Evolutionary conservation across 2,113 vertebrate species (phyloP).

Genomic region (Sander vitreus): DNA sequence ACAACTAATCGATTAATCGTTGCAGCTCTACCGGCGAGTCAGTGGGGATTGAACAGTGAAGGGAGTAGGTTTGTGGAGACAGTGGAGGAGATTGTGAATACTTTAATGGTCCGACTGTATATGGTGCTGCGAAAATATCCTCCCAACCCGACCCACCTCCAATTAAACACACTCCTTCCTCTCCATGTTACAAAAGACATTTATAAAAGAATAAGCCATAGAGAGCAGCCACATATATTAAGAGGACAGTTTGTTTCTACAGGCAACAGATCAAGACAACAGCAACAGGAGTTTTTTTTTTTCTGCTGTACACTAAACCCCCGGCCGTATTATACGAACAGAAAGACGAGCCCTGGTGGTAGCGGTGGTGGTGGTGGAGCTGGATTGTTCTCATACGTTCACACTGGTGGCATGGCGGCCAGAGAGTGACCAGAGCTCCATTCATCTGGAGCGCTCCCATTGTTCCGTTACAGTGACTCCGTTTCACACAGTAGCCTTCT

Average conservation of each 20-base stretch:
- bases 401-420: background rate
- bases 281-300: background rate
- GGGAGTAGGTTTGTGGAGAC: background rate
- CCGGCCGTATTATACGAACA: background rate
- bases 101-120: conserved; percentile 33
- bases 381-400: background rate
- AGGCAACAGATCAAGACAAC: conserved; percentile 64
- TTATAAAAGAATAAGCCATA: conserved; percentile 68
- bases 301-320: background rate
- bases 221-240: conserved; percentile 49
- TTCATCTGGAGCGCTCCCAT: background rate
- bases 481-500: background rate
- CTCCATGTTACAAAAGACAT: conserved; percentile 72
- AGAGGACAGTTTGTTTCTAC: conserved; percentile 56
- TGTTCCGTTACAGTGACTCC: background rate
- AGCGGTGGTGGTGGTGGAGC: background rate
- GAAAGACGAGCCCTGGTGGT: background rate
- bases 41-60: background rate
- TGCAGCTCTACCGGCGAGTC: background rate
- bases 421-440: too few relatives aligned
- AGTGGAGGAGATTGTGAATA: conserved; percentile 23
- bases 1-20: too few relatives aligned
- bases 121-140: conserved; percentile 17
- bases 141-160: background rate
- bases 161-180: conserved; percentile 4